Base-by-base conservation (phyloP, 2,888 invertebrate species). In the Graphium colonna region DNA sequence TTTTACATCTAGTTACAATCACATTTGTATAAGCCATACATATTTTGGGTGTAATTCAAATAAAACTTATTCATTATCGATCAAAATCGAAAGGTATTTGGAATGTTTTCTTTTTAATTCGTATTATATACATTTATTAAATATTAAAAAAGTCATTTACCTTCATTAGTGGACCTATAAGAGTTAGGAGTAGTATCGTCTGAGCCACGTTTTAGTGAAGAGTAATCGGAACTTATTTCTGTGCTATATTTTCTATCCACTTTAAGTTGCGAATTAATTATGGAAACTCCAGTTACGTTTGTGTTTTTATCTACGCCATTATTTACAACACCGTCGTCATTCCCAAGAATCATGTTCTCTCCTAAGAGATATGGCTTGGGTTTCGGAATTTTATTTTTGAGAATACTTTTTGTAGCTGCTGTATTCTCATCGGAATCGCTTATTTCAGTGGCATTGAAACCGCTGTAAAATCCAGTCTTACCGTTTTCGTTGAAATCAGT, bases 281-380 rank as follows among this genome's bases (percentile, higher is more conserved):
- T 63, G 28, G 82, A 79, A 53, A 86, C 81, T 54, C 81, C 82
- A 52, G 77, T 75, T 46, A 73, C 64, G 47, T 70, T 72, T 55
- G 60, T 57, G 31, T 58, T 54, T 51, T 57, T 59, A 44, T 69
- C 66, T 53, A 62, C 64, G 36, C 57, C 52, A 44, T 70, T 59
- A 43, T 56, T 65, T 47, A 63, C 67, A 47, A 56, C 40, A 58
- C 43, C 57, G 57, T 64, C 54, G 61, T 72, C 67, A 60, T 65
- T 63, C 76, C 88, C 85, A 76, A 88, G 79, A 55, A 83, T 90
- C 69, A 91, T 90, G 75, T 92, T 92, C 73, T 93, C 93, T 48
- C 94, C 94, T 66, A 94, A 84, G 72, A 94, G 92, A 83, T 94
- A 94, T 64, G 94, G 94, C 76, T 92, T 93, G 68, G 94, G 94